Percentiles rank a stretch among this genome's conserved stretches.
Conservation (phyloP, 1,140 invertebrate species). For the Oreohelix idahoensis region DNA sequence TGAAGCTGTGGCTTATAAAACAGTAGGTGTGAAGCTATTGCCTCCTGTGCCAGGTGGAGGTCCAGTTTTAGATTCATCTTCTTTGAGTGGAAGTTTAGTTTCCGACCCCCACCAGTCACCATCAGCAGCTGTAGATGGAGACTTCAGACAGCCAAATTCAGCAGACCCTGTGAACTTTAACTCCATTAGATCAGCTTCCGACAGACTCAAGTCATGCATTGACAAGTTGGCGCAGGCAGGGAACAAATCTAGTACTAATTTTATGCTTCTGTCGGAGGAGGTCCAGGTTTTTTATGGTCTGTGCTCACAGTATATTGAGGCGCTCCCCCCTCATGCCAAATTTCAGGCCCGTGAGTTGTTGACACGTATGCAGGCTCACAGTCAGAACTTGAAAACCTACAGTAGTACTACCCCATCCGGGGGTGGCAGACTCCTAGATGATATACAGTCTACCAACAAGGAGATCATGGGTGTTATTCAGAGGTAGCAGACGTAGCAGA, state of each 20-base stretch:
- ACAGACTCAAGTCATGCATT: slow-evolving; percentile 57
- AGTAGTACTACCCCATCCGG: slow-evolving; percentile 76
- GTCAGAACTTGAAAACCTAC: slow-evolving; percentile 80
- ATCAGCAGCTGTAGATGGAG: neutral
- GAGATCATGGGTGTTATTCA: slow-evolving; percentile 87
- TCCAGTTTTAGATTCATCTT: slow-evolving; percentile 15
- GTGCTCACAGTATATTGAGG: slow-evolving; percentile 69
- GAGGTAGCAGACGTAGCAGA: slow-evolving; percentile 79
- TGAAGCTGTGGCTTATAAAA: slow-evolving; percentile 4
- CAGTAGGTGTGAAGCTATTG: slow-evolving; percentile 1
- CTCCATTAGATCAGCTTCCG: slow-evolving; percentile 59
- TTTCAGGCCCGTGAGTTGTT: slow-evolving; percentile 91
- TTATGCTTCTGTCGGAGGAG: slow-evolving; percentile 69
- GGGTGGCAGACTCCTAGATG: slow-evolving; percentile 77
- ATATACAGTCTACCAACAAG: slow-evolving; percentile 85
- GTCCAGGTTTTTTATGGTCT: slow-evolving; percentile 65
- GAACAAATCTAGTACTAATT: slow-evolving; percentile 68
- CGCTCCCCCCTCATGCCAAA: slow-evolving; percentile 86
- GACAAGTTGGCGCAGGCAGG: slow-evolving; percentile 58
- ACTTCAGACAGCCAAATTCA: slow-evolving; percentile 44
- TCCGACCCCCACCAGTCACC: neutral
- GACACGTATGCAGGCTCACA: slow-evolving; percentile 85
- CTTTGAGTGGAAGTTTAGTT: slow-evolving; percentile 38
- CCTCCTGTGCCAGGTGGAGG: neutral
- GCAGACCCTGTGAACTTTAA: slow-evolving; percentile 60